These are phyloP conservation scores for Burhinus bistriatus DNA, from an alignment of 2,113 vertebrate species.

Conservation along the genomic window DNA sequence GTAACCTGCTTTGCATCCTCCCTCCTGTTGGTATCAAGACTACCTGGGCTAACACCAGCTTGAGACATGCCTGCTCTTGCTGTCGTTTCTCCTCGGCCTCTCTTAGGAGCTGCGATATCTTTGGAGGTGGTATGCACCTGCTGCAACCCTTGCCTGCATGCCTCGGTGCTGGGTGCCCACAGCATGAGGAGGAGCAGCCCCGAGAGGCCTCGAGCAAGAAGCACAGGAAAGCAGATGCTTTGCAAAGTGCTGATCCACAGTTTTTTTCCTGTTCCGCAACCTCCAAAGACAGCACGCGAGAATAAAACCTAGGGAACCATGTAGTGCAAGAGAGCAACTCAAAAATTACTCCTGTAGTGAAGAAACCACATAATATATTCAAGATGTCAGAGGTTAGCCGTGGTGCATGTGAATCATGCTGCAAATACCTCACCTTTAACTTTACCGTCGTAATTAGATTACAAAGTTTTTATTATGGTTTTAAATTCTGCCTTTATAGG, in stretches of 20 bases:
- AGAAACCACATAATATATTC: conserved; percentile 65
- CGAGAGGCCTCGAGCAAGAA: neutral
- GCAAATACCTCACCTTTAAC: conserved; percentile 74
- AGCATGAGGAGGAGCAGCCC: neutral
- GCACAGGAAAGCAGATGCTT: neutral
- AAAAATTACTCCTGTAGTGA: conserved; percentile 41
- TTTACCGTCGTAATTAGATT: conserved; percentile 69
- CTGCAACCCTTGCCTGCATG: neutral
- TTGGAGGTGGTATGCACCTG: neutral
- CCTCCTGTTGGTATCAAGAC: neutral
- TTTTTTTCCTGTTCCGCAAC: neutral
- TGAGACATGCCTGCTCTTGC: neutral
- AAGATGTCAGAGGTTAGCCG: conserved; percentile 69
- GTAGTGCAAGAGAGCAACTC: conserved; percentile 35
- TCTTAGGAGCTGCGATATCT: neutral
- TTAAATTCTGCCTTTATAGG: conserved; percentile 72
- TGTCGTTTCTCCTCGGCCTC: rapidly evolving
- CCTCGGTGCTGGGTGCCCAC: neutral
- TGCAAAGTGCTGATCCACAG: neutral
- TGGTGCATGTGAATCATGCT: conserved; percentile 57
- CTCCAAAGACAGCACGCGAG: neutral
- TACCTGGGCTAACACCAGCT: neutral
- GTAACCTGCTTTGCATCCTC: neutral
- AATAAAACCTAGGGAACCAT: conserved; percentile 13
- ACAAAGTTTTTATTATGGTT: conserved; percentile 72